These are phyloP conservation scores for Melanostigma gelatinosum DNA, from an alignment of 2,113 vertebrate genomes.

Conservation along the genomic window DNA sequence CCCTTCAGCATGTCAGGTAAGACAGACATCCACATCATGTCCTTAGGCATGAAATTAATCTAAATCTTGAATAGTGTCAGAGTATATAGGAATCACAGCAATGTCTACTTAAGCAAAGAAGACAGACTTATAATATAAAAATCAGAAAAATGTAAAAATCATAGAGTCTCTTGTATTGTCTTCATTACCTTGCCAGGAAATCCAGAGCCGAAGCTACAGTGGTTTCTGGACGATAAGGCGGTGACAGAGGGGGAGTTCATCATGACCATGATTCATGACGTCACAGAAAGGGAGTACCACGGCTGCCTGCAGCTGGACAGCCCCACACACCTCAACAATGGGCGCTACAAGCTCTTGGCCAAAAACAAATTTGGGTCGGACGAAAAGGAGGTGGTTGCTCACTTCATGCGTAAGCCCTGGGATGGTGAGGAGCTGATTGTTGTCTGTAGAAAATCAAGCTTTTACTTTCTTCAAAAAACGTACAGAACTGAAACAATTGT, in stretches of 20 bases:
- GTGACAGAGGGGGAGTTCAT: constrained; percentile 90
- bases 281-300: constrained; percentile 93
- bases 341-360: constrained; percentile 90
- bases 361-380: constrained; percentile 88
- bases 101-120: background rate
- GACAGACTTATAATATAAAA: background rate
- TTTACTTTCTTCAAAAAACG: background rate
- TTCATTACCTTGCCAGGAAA: constrained; percentile 82
- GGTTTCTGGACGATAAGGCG: constrained; percentile 85
- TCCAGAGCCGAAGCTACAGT: constrained; percentile 88
- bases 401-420: constrained; percentile 93
- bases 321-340: constrained; percentile 96
- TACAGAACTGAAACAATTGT: background rate
- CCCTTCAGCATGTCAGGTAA: constrained; percentile 92
- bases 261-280: constrained; percentile 91
- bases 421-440: constrained; percentile 82
- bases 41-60: background rate
- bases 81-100: background rate
- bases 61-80: background rate
- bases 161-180: background rate
- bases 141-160: background rate
- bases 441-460: background rate
- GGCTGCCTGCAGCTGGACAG: constrained; percentile 97
- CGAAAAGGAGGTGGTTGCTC: constrained; percentile 86
- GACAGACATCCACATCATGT: background rate